Percentiles rank a stretch among this genome's conserved stretches.
Evolutionary conservation across 2,113 vertebrate genomes (phyloP).

Genomic region (Eulemur rufifrons): DNA sequence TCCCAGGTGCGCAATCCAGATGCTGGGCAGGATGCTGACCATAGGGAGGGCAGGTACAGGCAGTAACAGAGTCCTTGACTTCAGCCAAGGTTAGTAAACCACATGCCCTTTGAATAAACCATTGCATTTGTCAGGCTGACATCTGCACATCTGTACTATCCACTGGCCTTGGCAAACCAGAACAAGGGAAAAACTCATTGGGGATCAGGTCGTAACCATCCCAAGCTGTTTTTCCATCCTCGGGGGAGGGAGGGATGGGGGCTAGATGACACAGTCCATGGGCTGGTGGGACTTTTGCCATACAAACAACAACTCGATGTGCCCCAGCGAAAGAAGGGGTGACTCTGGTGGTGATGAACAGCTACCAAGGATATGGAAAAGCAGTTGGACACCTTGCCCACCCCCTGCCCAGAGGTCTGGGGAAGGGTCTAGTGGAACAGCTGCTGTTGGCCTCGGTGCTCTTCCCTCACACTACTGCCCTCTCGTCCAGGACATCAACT

Average conservation of each 20-base stretch:
- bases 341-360: neutral
- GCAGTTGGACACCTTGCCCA: neutral
- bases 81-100: constrained; percentile 42
- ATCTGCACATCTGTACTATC: neutral
- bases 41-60: no score
- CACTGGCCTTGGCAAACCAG: neutral
- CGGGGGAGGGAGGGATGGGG: no score
- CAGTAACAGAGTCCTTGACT: neutral
- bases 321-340: neutral
- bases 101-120: constrained; percentile 1
- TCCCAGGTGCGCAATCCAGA: neutral
- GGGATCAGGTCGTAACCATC: neutral
- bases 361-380: neutral
- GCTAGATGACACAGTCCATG: neutral
- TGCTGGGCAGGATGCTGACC: neutral
- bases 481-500: neutral
- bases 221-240: neutral
- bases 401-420: neutral
- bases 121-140: neutral
- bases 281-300: neutral
- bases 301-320: neutral
- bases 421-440: neutral
- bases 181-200: neutral
- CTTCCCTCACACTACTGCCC: neutral
- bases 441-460: neutral